These are phyloP conservation scores for Tenthredo scrophulariae DNA, from an alignment of 2,888 invertebrate genomes.

Conservation along the genomic window DNA sequence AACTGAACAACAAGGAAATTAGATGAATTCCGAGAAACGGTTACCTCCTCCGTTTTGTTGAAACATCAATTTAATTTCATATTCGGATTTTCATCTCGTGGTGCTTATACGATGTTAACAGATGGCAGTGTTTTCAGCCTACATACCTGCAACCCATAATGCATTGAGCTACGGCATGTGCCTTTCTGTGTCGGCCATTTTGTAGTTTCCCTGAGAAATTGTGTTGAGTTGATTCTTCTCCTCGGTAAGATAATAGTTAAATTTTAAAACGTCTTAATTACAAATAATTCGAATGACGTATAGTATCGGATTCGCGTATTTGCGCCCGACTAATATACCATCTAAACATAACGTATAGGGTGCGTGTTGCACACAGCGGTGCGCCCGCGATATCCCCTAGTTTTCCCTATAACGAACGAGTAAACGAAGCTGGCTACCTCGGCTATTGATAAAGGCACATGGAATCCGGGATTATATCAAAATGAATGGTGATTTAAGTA, in stretches of 20 bases:
- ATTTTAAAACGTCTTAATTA: slow-evolving; percentile 54
- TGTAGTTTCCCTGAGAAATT: slow-evolving; percentile 84
- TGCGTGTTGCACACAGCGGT: slow-evolving; percentile 63
- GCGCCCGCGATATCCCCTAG: slow-evolving; percentile 62
- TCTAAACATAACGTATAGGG: slow-evolving; percentile 53
- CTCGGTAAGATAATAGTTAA: slow-evolving; percentile 79
- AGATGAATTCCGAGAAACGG: background rate
- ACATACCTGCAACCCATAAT: slow-evolving; percentile 77
- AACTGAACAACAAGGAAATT: background rate
- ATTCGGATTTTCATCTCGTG: slow-evolving; percentile 14
- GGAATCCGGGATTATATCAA: slow-evolving; percentile 78
- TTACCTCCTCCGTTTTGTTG: background rate
- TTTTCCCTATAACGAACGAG: slow-evolving; percentile 67
- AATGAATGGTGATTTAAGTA: slow-evolving; percentile 72
- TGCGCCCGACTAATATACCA: slow-evolving; percentile 36
- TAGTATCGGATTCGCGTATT: slow-evolving; percentile 53
- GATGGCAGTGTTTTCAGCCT: slow-evolving; percentile 57
- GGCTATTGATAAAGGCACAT: slow-evolving; percentile 78
- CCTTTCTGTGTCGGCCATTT: slow-evolving; percentile 85
- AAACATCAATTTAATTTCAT: slow-evolving; percentile 38
- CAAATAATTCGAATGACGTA: slow-evolving; percentile 54
- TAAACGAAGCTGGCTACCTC: slow-evolving; percentile 69
- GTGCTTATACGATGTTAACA: slow-evolving; percentile 36
- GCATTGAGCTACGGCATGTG: slow-evolving; percentile 83
- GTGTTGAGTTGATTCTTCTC: slow-evolving; percentile 83